Evolutionary conservation across 2,888 invertebrate species (phyloP).

Genomic region (Ennomos quercinarius): DNA sequence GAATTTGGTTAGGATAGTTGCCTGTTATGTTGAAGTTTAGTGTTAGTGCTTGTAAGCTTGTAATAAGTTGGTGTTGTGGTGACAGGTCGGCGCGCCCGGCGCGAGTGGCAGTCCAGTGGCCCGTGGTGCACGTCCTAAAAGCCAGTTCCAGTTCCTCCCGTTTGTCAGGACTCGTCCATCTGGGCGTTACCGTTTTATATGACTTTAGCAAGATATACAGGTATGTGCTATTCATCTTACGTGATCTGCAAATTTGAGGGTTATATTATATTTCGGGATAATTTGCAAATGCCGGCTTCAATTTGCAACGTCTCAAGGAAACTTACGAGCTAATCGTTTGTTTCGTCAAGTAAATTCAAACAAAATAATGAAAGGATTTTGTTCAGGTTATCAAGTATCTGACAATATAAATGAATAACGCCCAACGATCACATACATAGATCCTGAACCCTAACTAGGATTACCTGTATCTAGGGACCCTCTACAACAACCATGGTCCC

Average conservation of each 20-base stretch:
- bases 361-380: neutral
- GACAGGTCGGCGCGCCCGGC: conserved; percentile 79
- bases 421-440: too few species aligned
- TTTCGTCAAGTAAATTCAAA: neutral
- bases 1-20: conserved; percentile 67
- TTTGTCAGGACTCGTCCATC: conserved; percentile 89
- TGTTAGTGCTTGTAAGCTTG: conserved; percentile 45
- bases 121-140: conserved; percentile 69
- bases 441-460: too few species aligned
- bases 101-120: conserved; percentile 72
- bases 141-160: conserved; percentile 82
- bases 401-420: too few species aligned
- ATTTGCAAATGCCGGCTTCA: conserved; percentile 25
- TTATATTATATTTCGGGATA: conserved; percentile 18
- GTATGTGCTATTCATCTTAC: conserved; percentile 82
- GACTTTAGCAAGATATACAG: conserved; percentile 98
- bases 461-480: too few species aligned
- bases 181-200: conserved; percentile 97
- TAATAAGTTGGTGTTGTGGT: conserved; percentile 54
- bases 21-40: conserved; percentile 42
- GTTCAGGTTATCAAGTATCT: neutral
- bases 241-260: conserved; percentile 4
- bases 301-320: conserved; percentile 8
- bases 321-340: neutral
- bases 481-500: too few species aligned